Conservation (phyloP, 2,113 vertebrate genomes). For the Ploceus nigricollis region DNA sequence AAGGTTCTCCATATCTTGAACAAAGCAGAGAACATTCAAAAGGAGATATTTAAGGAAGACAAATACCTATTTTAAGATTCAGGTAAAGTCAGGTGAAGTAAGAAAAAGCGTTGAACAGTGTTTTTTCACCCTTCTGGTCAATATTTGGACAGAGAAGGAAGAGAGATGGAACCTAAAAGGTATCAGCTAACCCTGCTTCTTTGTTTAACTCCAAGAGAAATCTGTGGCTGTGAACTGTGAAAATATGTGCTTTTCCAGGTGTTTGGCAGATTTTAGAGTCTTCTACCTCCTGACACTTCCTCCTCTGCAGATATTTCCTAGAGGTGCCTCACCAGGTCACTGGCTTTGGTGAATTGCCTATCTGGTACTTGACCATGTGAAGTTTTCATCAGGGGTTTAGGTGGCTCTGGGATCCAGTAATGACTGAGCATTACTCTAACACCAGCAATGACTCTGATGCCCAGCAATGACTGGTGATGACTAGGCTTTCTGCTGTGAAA, state of each 20-base stretch:
- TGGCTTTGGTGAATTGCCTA: neutral
- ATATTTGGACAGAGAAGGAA: neutral
- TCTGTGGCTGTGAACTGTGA: neutral
- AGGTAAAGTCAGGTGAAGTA: neutral
- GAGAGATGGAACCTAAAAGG: neutral
- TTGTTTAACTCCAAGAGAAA: neutral
- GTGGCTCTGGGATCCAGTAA: neutral
- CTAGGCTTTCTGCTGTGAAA: neutral
- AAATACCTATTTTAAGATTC: neutral
- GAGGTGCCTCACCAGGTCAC: fast-evolving
- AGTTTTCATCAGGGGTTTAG: neutral
- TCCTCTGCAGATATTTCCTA: neutral
- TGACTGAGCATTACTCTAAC: neutral
- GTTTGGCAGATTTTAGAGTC: neutral
- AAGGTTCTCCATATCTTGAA: neutral
- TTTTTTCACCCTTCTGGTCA: neutral
- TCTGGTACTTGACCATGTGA: neutral
- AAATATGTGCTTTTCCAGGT: neutral
- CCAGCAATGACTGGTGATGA: neutral
- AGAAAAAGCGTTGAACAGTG: neutral
- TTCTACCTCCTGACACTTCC: neutral
- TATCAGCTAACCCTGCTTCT: neutral
- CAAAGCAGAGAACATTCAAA: neutral
- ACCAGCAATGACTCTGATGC: no score
- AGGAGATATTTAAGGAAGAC: neutral